Base-by-base conservation (phyloP, 2,888 invertebrate species). In the Dicroscelio sp. region DNA sequence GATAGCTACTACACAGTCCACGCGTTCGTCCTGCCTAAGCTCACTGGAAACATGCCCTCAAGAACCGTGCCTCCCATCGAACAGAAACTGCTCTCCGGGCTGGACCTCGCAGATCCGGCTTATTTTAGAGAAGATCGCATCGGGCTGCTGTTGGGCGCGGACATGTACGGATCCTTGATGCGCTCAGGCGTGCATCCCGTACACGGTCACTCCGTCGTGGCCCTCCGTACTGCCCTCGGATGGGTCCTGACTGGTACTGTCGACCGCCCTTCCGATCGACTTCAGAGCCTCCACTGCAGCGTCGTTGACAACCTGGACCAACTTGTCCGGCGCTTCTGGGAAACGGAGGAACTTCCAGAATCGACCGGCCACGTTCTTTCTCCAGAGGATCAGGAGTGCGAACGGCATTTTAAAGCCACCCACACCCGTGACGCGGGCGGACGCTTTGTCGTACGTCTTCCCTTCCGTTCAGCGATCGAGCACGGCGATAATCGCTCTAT, bases 191-290 rank as follows among this genome's bases (percentile, higher is more conserved):
- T 73, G 17, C 31, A 20, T n/a, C 2, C 0, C 6, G 10, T 48
- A 2, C 71, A 27, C 10, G 52, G 38, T n/a, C 30, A 20, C 20
- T n/a, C 48, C 1, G 52, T 73, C 4, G 52, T 52, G 10, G 71
- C 71, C 1, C 27, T 73, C n/a, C 12, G 52, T n/a, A 73, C 71
- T n/a, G 20, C 71, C 5, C 31, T 73, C 30, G 71, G 71, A 2
- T 73, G 71, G 71, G 71, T 73, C 5, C n/a, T 73, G n/a, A 73
- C 71, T 12, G 71, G 71, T 2, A 20, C 71, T 1, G 2, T 73
- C 14, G 1, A 17, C n/a, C 0, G 30, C 2, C 30, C 38, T 2
- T 6, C 30, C 1, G 20, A 48, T 1, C n/a, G 17, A 10, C 12
- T 52, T 17, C 25, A 20, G 1, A 52, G 17, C 1, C 52, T 31